Conservation (phyloP, 1,140 invertebrate genomes). For the Lepidurus packardi region DNA sequence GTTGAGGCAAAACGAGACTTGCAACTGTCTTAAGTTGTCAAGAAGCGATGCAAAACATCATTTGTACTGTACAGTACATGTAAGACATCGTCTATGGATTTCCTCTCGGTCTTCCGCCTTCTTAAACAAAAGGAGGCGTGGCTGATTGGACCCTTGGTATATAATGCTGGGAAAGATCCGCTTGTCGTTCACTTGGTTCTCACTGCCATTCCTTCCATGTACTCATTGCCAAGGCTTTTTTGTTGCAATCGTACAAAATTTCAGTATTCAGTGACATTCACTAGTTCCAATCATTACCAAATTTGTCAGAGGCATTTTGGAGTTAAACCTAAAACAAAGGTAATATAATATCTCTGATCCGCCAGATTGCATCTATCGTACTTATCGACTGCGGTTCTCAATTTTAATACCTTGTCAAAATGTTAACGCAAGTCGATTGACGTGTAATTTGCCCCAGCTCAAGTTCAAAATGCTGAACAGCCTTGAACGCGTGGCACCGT, state of each 20-base stretch:
- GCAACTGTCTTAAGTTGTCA: neutral
- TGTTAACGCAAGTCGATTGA: neutral
- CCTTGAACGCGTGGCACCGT: neutral
- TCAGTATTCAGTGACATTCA: neutral
- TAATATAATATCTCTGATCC: neutral
- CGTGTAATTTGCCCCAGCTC: neutral
- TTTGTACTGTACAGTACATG: neutral
- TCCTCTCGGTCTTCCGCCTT: neutral
- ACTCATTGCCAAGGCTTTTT: neutral
- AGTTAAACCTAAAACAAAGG: neutral
- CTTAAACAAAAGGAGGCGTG: neutral
- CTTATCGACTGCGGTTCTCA: neutral
- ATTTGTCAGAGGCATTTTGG: neutral
- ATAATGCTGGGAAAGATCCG: neutral
- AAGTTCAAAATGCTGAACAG: neutral
- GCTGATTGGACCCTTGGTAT: neutral
- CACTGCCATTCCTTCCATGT: constrained; percentile 17
- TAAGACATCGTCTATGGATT: neutral
- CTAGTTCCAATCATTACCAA: neutral
- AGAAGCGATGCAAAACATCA: neutral
- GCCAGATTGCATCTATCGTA: too few species aligned
- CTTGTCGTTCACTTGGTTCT: neutral
- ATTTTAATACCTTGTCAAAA: neutral
- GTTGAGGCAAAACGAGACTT: neutral
- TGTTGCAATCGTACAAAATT: neutral